phyloP scores from a whole-genome alignment of 2,797 vertebrate species.

The Menidia menidia region DNA sequence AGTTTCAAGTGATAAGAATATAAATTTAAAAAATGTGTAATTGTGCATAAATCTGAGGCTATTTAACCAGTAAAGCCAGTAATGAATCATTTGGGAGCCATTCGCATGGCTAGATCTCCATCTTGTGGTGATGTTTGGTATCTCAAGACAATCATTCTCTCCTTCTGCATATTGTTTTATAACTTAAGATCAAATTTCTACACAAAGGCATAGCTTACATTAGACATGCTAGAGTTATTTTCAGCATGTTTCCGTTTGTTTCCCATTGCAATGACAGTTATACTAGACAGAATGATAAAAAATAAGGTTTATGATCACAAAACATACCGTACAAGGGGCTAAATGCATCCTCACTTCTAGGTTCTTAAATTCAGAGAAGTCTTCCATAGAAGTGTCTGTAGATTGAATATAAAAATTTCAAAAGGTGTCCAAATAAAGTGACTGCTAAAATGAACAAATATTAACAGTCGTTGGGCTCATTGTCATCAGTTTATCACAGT shows the following conservation, averaged over 20 bases:
- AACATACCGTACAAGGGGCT: too few species aligned
- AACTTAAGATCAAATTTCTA: not conserved
- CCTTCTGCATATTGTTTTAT: not conserved
- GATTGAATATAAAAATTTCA: not conserved
- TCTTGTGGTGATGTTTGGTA: constrained; percentile 55
- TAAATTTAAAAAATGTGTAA: constrained; percentile 17
- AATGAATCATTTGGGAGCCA: not conserved
- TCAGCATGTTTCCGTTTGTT: not conserved
- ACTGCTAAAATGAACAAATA: not conserved
- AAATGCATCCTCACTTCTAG: too few species aligned
- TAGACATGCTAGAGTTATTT: not conserved
- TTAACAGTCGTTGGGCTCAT: too few species aligned
- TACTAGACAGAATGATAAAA: not conserved
- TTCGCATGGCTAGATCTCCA: constrained; percentile 48
- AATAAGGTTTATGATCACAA: too few species aligned
- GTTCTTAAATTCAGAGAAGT: not conserved
- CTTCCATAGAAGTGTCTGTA: not conserved
- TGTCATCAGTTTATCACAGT: not conserved
- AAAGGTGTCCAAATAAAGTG: not conserved
- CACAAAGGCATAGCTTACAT: not conserved
- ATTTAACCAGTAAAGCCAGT: not conserved
- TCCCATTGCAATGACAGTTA: not conserved
- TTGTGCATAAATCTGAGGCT: constrained; percentile 3
- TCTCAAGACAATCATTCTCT: not conserved
- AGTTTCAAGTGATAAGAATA: constrained; percentile 16